Evolutionary conservation across 2,888 invertebrate genomes (phyloP).

Genomic region (Apodemia hepburni): DNA sequence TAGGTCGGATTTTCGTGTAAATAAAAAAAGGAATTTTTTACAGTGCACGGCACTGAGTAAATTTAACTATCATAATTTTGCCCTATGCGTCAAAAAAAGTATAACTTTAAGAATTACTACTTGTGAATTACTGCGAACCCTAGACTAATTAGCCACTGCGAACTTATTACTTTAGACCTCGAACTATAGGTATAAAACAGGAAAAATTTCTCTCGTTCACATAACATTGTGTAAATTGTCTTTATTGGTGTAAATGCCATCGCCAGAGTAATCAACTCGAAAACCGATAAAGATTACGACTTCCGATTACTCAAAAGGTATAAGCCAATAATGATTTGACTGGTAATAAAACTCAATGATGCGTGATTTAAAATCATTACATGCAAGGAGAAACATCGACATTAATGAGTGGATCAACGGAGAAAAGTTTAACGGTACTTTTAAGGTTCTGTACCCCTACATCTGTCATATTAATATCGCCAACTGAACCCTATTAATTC

Average conservation of each 20-base stretch:
- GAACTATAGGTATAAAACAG: background rate
- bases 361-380: slow-evolving; percentile 10
- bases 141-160: too few relatives aligned
- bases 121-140: background rate
- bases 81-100: too few relatives aligned
- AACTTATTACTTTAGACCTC: background rate
- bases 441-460: background rate
- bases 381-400: slow-evolving; percentile 5
- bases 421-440: background rate
- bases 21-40: too few relatives aligned
- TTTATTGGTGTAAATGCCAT: slow-evolving; percentile 1
- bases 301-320: slow-evolving; percentile 13
- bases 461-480: too few relatives aligned
- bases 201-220: slow-evolving; percentile 1
- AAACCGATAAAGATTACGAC: slow-evolving; percentile 14
- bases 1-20: too few relatives aligned
- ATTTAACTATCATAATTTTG: too few relatives aligned
- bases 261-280: background rate
- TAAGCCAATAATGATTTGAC: slow-evolving; percentile 1
- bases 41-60: too few relatives aligned
- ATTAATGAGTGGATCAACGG: slow-evolving; percentile 1
- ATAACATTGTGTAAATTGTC: slow-evolving; percentile 10
- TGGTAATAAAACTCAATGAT: slow-evolving; percentile 12
- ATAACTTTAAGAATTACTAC: too few relatives aligned
- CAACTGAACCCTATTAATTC: too few relatives aligned